phyloP scores from a whole-genome alignment of 2,797 vertebrate species.

The Cossypha niveicapilla region DNA sequence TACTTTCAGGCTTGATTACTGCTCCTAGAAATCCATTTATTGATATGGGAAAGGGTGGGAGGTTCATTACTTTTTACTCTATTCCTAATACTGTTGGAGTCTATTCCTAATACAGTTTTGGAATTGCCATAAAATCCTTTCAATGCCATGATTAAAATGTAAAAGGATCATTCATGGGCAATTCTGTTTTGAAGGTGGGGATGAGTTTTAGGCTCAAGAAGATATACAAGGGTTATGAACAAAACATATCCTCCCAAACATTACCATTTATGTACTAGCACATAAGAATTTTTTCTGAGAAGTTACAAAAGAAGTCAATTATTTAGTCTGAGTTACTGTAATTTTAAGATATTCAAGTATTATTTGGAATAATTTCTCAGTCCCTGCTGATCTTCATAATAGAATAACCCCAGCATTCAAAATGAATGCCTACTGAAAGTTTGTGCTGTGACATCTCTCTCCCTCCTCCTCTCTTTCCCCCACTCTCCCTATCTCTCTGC shows the following conservation, averaged over 20 bases:
- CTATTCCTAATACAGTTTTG: neutral
- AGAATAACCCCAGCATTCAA: neutral
- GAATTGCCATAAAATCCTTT: neutral
- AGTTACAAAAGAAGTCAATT: neutral
- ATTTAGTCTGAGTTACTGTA: neutral
- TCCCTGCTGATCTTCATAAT: neutral
- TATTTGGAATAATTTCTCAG: neutral
- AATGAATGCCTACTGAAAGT: neutral
- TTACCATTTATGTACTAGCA: neutral
- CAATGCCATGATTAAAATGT: neutral
- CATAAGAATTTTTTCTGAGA: neutral
- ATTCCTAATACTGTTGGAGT: neutral
- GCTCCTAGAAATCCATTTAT: neutral
- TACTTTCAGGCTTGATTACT: neutral
- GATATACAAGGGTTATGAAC: neutral
- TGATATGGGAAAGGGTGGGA: neutral
- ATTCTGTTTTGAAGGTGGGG: neutral
- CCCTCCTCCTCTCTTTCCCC: neutral
- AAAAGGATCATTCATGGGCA: neutral
- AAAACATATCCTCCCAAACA: neutral
- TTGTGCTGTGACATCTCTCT: neutral
- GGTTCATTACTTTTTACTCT: neutral
- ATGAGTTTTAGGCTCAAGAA: neutral
- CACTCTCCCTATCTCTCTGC: neutral
- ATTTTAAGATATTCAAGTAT: neutral